phyloP scores from a whole-genome alignment of 2,113 vertebrate species.

The Muscicapa adusta region DNA sequence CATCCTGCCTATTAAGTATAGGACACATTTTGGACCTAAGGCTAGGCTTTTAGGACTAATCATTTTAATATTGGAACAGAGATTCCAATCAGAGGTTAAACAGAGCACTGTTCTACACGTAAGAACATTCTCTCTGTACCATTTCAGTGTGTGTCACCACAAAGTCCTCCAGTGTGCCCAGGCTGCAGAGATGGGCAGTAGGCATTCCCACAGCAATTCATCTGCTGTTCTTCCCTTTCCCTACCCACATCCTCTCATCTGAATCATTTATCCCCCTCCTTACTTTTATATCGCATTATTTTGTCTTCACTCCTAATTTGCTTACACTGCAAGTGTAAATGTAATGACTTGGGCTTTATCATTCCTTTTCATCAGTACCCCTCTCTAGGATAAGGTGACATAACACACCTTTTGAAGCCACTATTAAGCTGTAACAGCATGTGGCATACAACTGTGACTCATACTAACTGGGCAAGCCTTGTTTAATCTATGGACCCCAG shows the following conservation, averaged over 20 bases:
- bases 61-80: neutral
- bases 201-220: neutral
- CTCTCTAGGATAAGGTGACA: neutral
- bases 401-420: neutral
- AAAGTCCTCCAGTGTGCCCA: neutral
- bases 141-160: neutral
- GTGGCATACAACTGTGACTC: neutral
- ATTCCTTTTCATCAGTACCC: neutral
- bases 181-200: neutral
- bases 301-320: neutral
- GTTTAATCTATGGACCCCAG: neutral
- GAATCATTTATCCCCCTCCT: neutral
- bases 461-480: neutral
- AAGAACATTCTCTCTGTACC: neutral
- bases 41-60: conserved; percentile 10
- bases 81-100: neutral
- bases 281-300: neutral
- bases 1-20: neutral
- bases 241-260: neutral
- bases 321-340: neutral
- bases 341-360: neutral
- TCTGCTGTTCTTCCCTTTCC: neutral
- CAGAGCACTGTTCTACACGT: neutral
- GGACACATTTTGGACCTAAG: neutral
- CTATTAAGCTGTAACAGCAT: neutral